Evolutionary conservation across 1,140 invertebrate genomes (phyloP).

Genomic region (Globodera rostochiensis): DNA sequence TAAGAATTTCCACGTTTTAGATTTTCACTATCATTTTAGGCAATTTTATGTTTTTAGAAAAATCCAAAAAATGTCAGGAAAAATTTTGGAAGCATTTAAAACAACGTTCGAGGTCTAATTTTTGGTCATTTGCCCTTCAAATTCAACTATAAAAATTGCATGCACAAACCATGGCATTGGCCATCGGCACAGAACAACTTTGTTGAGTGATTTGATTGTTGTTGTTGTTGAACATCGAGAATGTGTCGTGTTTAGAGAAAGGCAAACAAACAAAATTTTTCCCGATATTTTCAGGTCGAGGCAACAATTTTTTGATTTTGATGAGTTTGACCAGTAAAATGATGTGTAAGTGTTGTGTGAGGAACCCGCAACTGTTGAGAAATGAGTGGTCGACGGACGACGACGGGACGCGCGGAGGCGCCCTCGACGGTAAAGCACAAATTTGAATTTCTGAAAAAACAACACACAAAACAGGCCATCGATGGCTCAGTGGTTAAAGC

Average conservation of each 20-base stretch:
- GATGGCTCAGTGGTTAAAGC: no score
- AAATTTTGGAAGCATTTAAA: not conserved
- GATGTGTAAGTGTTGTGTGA: not conserved
- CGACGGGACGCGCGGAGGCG: not conserved
- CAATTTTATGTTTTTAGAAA: no score
- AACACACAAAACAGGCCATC: no score
- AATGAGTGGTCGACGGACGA: not conserved
- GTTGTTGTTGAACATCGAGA: not conserved
- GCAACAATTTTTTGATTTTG: not conserved
- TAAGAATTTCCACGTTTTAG: no score
- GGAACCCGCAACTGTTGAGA: not conserved
- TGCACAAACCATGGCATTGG: not conserved
- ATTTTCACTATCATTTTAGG: no score
- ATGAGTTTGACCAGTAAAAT: not conserved
- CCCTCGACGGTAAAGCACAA: not conserved
- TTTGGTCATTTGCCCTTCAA: not conserved
- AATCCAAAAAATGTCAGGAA: no score
- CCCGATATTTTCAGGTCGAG: not conserved
- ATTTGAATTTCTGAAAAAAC: not conserved
- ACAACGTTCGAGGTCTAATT: no score
- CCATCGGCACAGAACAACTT: not conserved
- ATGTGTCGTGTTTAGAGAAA: not conserved
- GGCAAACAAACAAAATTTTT: not conserved
- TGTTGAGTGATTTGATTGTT: not conserved
- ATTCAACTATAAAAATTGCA: not conserved